These are phyloP conservation scores for Spongia lamella DNA, from an alignment of 37 sponge, comb jelly and placozoan species.

Conservation along the genomic window DNA sequence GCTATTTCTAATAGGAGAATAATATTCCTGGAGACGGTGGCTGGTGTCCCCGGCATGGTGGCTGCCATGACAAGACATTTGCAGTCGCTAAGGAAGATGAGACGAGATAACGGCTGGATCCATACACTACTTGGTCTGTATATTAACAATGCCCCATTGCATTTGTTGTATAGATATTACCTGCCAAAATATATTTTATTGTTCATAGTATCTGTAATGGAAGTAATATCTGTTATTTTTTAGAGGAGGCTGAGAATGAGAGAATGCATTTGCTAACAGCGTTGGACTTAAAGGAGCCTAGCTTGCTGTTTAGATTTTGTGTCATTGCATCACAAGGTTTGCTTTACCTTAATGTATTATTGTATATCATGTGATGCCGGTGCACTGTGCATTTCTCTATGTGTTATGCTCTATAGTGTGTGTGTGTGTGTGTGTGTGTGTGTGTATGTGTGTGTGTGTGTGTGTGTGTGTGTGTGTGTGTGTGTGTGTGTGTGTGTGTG, in stretches of 20 bases:
- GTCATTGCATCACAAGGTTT: conserved; percentile 73
- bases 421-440: background rate
- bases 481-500: too few relatives aligned
- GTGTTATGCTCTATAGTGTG: too few relatives aligned
- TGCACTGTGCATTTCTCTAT: background rate
- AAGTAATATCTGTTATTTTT: background rate
- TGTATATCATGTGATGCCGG: too few relatives aligned
- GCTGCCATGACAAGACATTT: conserved; percentile 88
- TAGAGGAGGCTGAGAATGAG: conserved; percentile 96
- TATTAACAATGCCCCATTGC: too few relatives aligned
- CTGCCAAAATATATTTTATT: background rate
- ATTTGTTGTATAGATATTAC: too few relatives aligned
- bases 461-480: too few relatives aligned
- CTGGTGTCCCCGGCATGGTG: conserved; percentile 92
- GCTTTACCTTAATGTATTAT: too few relatives aligned
- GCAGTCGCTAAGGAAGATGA: conserved; percentile 72
- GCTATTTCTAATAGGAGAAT: too few relatives aligned
- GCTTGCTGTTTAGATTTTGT: conserved; percentile 52
- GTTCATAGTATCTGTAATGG: background rate
- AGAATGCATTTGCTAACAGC: conserved; percentile 91
- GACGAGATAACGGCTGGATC: conserved; percentile 91
- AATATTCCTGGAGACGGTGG: conserved; percentile 89
- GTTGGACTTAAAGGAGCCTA: conserved; percentile 67
- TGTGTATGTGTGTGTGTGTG: too few relatives aligned
- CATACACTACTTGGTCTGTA: conserved; percentile 80